Evolutionary conservation across 2,113 vertebrate species (phyloP).

Genomic region (Paracanthobrama guichenoti): DNA sequence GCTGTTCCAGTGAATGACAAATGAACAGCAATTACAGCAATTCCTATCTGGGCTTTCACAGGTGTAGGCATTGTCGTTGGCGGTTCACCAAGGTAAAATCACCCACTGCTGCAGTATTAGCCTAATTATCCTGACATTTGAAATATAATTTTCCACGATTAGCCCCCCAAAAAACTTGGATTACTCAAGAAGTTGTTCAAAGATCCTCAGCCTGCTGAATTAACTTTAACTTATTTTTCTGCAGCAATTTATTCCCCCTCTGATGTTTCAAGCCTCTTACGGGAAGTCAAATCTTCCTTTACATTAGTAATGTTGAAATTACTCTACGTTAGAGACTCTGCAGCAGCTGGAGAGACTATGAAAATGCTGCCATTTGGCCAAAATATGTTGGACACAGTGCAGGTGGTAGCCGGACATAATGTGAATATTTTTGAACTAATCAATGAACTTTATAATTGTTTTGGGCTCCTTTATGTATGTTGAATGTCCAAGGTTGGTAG

Average conservation of each 20-base stretch:
- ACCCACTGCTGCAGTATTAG: slow-evolving; percentile 21
- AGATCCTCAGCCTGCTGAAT: slow-evolving; percentile 8
- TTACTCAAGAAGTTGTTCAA: slow-evolving; percentile 18
- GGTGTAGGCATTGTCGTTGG: slow-evolving; percentile 27
- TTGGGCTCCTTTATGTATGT: background rate
- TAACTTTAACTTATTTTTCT: background rate
- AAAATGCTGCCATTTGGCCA: background rate
- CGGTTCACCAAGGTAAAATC: slow-evolving; percentile 35
- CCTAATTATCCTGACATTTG: slow-evolving; percentile 32
- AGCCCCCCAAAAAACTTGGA: slow-evolving; percentile 26
- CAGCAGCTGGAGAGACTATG: background rate
- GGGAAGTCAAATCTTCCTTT: slow-evolving; percentile 10
- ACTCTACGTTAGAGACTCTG: slow-evolving; percentile 4
- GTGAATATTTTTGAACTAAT: background rate
- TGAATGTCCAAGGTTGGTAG: slow-evolving; percentile 2
- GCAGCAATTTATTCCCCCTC: background rate
- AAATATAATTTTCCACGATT: slow-evolving; percentile 28
- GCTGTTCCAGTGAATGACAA: slow-evolving; percentile 11
- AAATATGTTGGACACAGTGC: background rate
- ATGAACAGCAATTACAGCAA: slow-evolving; percentile 19
- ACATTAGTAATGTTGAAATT: slow-evolving; percentile 5
- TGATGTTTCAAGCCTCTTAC: background rate
- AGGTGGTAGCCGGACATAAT: slow-evolving; percentile 16
- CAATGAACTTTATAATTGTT: background rate
- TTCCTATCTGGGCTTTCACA: slow-evolving; percentile 22